phyloP scores from a whole-genome alignment of 2,797 vertebrate genomes.

The Aythya fuligula region DNA sequence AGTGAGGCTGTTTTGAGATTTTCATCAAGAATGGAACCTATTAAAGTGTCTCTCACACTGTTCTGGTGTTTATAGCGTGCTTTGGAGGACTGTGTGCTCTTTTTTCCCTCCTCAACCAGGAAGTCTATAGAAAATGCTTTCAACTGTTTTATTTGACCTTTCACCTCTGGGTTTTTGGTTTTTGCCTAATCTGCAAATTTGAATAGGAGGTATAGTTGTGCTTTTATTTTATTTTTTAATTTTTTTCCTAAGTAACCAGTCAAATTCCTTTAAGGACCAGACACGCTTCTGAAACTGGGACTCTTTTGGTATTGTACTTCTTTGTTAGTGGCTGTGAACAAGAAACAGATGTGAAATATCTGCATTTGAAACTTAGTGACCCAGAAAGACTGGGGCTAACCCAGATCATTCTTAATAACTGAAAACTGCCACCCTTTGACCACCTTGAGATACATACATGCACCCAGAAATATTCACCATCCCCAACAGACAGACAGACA shows the following conservation, averaged over 20 bases:
- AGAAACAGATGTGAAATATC: constrained; percentile 76
- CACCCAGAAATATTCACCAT: neutral
- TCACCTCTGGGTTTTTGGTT: constrained; percentile 59
- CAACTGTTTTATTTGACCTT: constrained; percentile 65
- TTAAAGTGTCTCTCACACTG: constrained; percentile 55
- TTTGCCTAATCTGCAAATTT: constrained; percentile 70
- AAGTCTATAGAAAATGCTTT: constrained; percentile 68
- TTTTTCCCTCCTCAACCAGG: constrained; percentile 16
- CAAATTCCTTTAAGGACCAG: constrained; percentile 41
- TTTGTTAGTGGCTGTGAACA: constrained; percentile 69
- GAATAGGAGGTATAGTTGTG: constrained; percentile 50
- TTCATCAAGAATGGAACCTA: constrained; percentile 70
- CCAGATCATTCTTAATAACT: constrained; percentile 70
- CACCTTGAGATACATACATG: neutral
- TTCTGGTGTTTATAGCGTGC: constrained; percentile 58
- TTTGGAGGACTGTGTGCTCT: neutral
- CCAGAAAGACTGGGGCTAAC: constrained; percentile 65
- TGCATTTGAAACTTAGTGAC: constrained; percentile 64
- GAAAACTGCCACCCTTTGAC: constrained; percentile 54
- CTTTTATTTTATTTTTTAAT: neutral
- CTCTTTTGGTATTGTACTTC: constrained; percentile 25
- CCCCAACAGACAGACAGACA: neutral
- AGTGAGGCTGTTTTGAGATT: constrained; percentile 53
- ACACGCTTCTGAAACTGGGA: constrained; percentile 33
- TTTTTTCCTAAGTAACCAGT: neutral